These are phyloP conservation scores for Mamestra brassicae DNA, from an alignment of 2,888 invertebrate genomes.

Conservation along the genomic window DNA sequence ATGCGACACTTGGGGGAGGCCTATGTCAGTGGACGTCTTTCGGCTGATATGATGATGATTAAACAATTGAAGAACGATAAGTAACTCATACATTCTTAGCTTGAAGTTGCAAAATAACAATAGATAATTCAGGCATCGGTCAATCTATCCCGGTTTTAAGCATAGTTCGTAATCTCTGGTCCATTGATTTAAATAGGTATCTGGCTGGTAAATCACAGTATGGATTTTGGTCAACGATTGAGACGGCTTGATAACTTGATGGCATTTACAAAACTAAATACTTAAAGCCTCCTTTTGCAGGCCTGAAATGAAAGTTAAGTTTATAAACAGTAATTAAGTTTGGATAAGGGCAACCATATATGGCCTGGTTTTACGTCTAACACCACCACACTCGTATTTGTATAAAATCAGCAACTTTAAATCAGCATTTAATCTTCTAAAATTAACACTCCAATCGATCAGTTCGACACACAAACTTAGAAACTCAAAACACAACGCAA, in stretches of 20 bases:
- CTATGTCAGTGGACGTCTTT: no score
- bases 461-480: constrained; percentile 32
- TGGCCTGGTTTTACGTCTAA: constrained; percentile 5
- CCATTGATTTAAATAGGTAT: no score
- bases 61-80: not conserved
- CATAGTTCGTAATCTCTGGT: not conserved
- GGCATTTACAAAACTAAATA: no score
- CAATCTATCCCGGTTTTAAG: not conserved
- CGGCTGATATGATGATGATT: not conserved
- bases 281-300: no score
- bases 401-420: constrained; percentile 30
- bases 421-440: constrained; percentile 51
- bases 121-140: not conserved
- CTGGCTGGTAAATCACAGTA: no score
- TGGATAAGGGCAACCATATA: no score
- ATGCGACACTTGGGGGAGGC: no score
- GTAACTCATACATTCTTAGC: not conserved
- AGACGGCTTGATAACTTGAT: not conserved
- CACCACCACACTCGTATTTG: constrained; percentile 19
- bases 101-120: not conserved
- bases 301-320: no score
- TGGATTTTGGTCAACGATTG: not conserved
- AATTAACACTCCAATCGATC: constrained; percentile 65
- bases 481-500: not conserved
- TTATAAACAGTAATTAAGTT: not conserved